Base-by-base conservation (phyloP, 2,888 invertebrate genomes). In the Ichneumoninae sp. region DNA sequence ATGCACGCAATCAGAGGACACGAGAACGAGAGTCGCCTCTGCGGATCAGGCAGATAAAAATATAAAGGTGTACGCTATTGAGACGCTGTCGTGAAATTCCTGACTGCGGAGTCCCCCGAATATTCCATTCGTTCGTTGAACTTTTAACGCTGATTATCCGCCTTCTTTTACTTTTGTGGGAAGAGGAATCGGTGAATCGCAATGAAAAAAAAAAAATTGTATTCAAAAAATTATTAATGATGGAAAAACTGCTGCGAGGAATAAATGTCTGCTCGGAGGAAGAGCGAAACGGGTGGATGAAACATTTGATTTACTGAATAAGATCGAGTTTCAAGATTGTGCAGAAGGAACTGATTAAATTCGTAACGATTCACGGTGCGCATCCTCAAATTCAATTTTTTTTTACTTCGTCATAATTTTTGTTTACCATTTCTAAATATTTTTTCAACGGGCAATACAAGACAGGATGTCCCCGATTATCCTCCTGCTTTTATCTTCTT, bases 1-100 rank as follows among this genome's bases (percentile, higher is more conserved):
- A 87, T 87, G 82, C 82, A 57, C 57, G 87, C 86, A 86, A 87
- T 87, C 86, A 86, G 83, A 82, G 76, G 84, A 86, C 87, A 87
- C 84, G 86, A 70, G 85, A 74, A 22, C n/a, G 74, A 83, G 84
- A 86, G 83, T 84, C 84, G 80, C 83, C 62, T 47, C 85, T 68
- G 54, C 75, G 76, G 80, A 82, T 82, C 85, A 69, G 80, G n/a
- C 68, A 75, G 74, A 86, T 83, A 80, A 82, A 85, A 86, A 85
- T 85, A 83, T 85, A 84, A 86, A 78, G 68, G 71, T 86, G 82
- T 80, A 79, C 85, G 82, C 86, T 84, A 88, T 88, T 86, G 88
- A 86, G 87, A 88, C 77, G 82, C 82, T 75, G 86, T 72, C 72
- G 84, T 80, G 82, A 84, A 76, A 85, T 60, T 82, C 74, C 71